Base-by-base conservation (phyloP, 2,113 vertebrate species). In the Garra rufa region DNA sequence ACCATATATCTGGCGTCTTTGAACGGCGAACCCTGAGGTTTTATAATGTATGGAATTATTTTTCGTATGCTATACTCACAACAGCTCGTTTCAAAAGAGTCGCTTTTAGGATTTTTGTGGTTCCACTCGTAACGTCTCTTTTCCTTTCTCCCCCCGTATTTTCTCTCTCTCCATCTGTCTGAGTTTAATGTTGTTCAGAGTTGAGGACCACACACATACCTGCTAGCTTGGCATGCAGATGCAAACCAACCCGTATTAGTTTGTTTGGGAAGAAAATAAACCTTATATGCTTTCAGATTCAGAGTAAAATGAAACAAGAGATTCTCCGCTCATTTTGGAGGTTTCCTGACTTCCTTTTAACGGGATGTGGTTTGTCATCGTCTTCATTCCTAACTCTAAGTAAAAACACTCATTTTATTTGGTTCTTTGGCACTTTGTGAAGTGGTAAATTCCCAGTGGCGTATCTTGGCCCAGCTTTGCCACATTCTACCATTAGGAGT, bases 251-350 rank as follows among this genome's bases (percentile, higher is more conserved):
- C 86, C 73, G 43, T 79, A 74, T 87, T 74, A 67, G 83, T 87
- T 88, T 88, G 83, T 87, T 89, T 85, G 76, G 81, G 83, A 76
- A 83, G 70, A 88, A 87, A 87, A 87, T 71, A 81, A 89, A 81
- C 70, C 43, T 1, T 38, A 13, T 26, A 63, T n/a, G 48, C 21
- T 34, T 78, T 85, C 46, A 63, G 28, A 83, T 76, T 55, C 44
- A 55, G 57, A 48, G 70, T 65, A 50, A 34, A 26, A 76, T 46
- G 71, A 87, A 85, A 87, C 15, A 8, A 48, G 79, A 85, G 38
- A 52, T 67, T 77, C 43, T 57, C 67, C 21, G 50, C 70, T 76
- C 59, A 65, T 43, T 77, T 38, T 10, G 26, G 7, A 30, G 48
- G 74, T 83, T 76, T 83, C 24, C 59, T 44, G 15, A 43, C 30